A percentile compares a stretch with the other conserved stretches of the same genome.
phyloP scores from a whole-genome alignment of 2,888 invertebrate genomes.

The Hipparchia semele region DNA sequence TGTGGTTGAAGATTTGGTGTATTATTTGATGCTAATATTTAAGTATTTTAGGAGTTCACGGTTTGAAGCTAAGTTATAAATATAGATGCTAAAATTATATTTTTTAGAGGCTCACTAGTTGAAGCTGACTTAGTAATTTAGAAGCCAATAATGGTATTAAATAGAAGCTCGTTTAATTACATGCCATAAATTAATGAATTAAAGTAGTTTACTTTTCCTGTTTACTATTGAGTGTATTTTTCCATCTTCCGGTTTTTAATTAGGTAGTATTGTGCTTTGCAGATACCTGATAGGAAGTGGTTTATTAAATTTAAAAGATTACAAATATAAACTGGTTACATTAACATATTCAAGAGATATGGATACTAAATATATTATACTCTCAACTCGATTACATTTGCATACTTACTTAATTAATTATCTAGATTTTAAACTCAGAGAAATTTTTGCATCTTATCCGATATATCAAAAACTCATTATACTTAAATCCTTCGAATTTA shows the following conservation, averaged over 20 bases:
- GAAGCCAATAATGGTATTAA: too few species aligned
- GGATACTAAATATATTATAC: not conserved
- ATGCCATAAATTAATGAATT: too few species aligned
- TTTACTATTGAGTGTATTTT: not conserved
- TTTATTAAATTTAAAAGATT: not conserved
- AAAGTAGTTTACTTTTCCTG: not conserved
- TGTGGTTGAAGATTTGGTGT: too few species aligned
- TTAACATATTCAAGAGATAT: constrained; percentile 11
- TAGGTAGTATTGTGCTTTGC: not conserved
- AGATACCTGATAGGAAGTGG: not conserved
- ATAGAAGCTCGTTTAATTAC: too few species aligned
- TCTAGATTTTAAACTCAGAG: not conserved
- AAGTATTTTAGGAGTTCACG: too few species aligned
- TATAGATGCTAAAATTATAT: too few species aligned
- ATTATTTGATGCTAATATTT: too few species aligned
- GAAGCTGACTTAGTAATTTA: too few species aligned
- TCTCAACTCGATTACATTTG: constrained; percentile 1
- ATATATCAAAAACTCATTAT: too few species aligned
- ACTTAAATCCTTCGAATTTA: too few species aligned
- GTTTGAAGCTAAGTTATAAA: too few species aligned
- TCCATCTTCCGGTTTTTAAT: constrained; percentile 5
- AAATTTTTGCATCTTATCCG: not conserved
- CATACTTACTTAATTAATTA: not conserved
- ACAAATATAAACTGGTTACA: constrained; percentile 1
- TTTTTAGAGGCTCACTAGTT: too few species aligned